Evolutionary conservation across 2,888 invertebrate genomes (phyloP).

Genomic region (Sipha maydis): DNA sequence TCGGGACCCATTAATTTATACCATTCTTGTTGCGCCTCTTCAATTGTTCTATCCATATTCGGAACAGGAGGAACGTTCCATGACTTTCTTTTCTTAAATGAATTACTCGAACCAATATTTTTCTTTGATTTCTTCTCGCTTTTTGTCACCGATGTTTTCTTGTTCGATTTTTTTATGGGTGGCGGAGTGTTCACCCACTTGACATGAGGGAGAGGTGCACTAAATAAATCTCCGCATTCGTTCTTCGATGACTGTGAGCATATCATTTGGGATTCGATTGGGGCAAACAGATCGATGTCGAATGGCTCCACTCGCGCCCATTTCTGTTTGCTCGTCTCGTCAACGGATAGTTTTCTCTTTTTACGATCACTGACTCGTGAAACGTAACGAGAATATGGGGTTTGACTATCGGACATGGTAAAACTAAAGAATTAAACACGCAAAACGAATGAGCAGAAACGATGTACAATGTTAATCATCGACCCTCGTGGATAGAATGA

Average conservation of each 20-base stretch:
- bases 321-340: neutral
- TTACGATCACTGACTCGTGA: conserved; percentile 48
- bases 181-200: neutral
- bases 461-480: no score
- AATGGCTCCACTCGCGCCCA: no score
- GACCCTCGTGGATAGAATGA: no score
- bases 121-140: neutral
- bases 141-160: neutral
- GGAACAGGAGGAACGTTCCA: conserved; percentile 34
- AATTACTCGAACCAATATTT: neutral
- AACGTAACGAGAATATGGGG: neutral
- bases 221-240: conserved; percentile 40
- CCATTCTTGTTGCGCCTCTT: conserved; percentile 41
- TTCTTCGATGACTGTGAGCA: conserved; percentile 16
- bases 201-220: neutral
- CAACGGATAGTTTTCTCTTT: conserved; percentile 36
- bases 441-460: no score
- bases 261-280: neutral
- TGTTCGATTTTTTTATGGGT: neutral
- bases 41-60: conserved; percentile 23
- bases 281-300: neutral
- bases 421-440: no score
- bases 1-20: conserved; percentile 42
- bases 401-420: conserved; percentile 1
- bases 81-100: neutral